Evolutionary conservation across 1,140 invertebrate species (phyloP), one percentile per base, ranked within the genome.

Genomic region (Drosophila carrolli): DNA sequence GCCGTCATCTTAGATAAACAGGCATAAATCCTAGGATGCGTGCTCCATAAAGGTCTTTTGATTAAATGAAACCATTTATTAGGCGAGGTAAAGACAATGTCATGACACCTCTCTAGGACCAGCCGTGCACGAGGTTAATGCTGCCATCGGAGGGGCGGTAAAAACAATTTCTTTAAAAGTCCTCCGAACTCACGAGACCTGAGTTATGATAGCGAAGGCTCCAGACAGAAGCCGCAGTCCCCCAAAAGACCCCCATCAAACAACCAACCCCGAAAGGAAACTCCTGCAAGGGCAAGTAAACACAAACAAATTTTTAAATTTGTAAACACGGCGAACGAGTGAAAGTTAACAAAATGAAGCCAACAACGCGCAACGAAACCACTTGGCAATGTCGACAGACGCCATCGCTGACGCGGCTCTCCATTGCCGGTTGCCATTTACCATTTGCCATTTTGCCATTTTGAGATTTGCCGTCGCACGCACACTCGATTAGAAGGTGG

Each of bases 41-140:
- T 75, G 71, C 56, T 62, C 73, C 72, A 89, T 88, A 79, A 88
- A 88, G 70, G 73, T 50, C 80, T 71, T 76, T 88, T 89, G 84
- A 88, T 89, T 88, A 88, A 88, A 88, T 88, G 84, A 84, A 89
- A 78, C 84, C 80, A 88, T 88, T 88, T 88, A 84, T 88, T 78
- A 90, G 51, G 47, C 83, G 51, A 84, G 84, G 72, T 89, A 81
- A 89, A 81, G 80, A 88, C 80, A 88, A 89, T 78, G 76, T 79
- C 67, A 70, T 61, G 67, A 80, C 79, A 86, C 83, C 82, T 19
- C 53, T 53, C 51, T 55, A 63, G 60, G 51, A 41, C 29, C 70
- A 56, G 35, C 41, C 47, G 54, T 59, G 62, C 63, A 37, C 32
- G 54, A 53, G 53, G 57, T 60, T 48, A 68, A 68, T 53, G 60